A percentile compares a stretch with the other conserved stretches of the same genome.
These are phyloP conservation scores for Acleris sparsana DNA, from an alignment of 2,888 invertebrate genomes.

Conservation along the genomic window DNA sequence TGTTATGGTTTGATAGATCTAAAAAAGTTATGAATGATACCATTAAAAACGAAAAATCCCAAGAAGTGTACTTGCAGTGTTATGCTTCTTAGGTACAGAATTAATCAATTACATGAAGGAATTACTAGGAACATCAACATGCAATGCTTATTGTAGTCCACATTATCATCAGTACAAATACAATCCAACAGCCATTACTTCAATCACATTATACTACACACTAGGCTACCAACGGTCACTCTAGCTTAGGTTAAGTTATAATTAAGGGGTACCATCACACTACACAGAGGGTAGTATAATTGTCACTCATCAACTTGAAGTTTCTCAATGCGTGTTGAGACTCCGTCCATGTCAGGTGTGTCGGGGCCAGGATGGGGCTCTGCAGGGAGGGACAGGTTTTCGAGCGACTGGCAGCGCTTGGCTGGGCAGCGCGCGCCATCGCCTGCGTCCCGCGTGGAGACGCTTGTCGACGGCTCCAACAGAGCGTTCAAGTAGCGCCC, in stretches of 20 bases:
- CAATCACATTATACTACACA: slow-evolving; percentile 51
- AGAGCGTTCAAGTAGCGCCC: slow-evolving; percentile 61
- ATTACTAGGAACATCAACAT: slow-evolving; percentile 68
- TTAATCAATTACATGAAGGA: slow-evolving; percentile 57
- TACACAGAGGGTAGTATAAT: slow-evolving; percentile 1
- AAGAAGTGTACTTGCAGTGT: no score
- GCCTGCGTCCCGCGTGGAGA: slow-evolving; percentile 50
- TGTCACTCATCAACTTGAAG: slow-evolving; percentile 85
- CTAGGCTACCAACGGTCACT: slow-evolving; percentile 50
- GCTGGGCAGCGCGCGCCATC: slow-evolving; percentile 65
- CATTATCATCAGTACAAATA: slow-evolving; percentile 59
- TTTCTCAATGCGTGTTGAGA: slow-evolving; percentile 85
- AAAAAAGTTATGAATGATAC: no score
- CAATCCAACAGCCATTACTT: slow-evolving; percentile 60
- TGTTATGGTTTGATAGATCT: no score
- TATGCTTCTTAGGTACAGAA: no score
- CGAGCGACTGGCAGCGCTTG: slow-evolving; percentile 85
- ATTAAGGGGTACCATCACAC: slow-evolving; percentile 35
- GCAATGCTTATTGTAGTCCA: slow-evolving; percentile 55
- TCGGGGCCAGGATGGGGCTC: slow-evolving; percentile 65
- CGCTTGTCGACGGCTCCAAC: slow-evolving; percentile 74
- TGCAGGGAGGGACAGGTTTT: slow-evolving; percentile 78
- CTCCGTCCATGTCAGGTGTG: slow-evolving; percentile 84
- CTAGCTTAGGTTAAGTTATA: slow-evolving; percentile 46
- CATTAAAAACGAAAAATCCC: no score